A percentile compares a stretch with the other conserved stretches of the same genome.
These are phyloP conservation scores for Campoplex nolae DNA, from an alignment of 2,888 invertebrate genomes.

Conservation along the genomic window DNA sequence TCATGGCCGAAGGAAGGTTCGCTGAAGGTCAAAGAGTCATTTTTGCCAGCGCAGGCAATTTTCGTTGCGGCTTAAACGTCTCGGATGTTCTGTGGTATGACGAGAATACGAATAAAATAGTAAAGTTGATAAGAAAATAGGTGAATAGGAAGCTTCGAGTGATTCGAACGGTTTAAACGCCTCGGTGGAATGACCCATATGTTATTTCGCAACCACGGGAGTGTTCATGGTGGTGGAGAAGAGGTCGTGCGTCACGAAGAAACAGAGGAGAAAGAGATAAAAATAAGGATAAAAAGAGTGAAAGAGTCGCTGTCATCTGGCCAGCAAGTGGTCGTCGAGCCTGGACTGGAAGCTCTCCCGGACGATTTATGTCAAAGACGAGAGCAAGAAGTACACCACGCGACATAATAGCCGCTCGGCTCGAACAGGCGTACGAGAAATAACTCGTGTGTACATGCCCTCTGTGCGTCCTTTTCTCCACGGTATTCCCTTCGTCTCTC, in stretches of 20 bases:
- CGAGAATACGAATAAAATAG: not conserved
- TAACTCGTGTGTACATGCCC: conserved; percentile 61
- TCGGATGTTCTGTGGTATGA: not conserved
- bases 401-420: conserved; percentile 67
- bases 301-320: conserved; percentile 75
- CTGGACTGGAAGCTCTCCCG: conserved; percentile 66
- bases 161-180: not conserved
- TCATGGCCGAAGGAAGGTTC: not conserved
- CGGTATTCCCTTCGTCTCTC: not conserved
- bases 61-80: not conserved
- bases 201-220: not conserved
- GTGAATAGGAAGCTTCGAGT: not conserved
- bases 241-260: conserved; percentile 7
- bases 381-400: conserved; percentile 69
- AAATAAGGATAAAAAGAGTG: not conserved
- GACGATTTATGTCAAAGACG: conserved; percentile 74
- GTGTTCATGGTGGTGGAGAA: not conserved
- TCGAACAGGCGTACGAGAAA: conserved; percentile 67
- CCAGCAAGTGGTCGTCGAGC: conserved; percentile 78
- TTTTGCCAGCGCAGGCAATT: not conserved
- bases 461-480: conserved; percentile 9
- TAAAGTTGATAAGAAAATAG: not conserved
- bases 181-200: conserved; percentile 18
- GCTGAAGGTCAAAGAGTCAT: too few species aligned
- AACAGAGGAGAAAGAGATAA: not conserved